Evolutionary conservation across 2,113 vertebrate genomes (phyloP).

Genomic region (Uropsilus gracilis): DNA sequence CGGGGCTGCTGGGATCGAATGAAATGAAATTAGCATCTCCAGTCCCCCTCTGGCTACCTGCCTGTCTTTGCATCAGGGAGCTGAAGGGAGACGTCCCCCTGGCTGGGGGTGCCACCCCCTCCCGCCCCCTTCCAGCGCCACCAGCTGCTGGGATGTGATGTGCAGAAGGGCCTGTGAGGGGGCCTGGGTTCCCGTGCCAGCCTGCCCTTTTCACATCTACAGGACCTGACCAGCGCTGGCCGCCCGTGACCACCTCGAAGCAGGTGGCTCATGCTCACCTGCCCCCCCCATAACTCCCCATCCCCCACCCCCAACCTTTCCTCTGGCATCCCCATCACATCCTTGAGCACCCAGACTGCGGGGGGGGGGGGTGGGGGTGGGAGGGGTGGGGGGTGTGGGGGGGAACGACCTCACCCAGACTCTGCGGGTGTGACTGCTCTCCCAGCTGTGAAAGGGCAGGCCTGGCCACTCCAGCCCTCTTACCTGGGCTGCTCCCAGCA

Average conservation of each 20-base stretch:
- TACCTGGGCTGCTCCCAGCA: background rate
- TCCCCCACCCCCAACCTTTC: rapidly evolving
- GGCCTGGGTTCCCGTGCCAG: rapidly evolving
- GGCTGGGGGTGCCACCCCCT: background rate
- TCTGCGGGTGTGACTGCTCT: rapidly evolving
- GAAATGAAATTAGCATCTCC: constrained; percentile 85
- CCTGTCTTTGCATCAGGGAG: background rate
- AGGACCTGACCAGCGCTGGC: rapidly evolving
- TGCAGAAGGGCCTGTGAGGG: background rate
- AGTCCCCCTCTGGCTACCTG: constrained; percentile 72
- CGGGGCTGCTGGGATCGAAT: constrained; percentile 75
- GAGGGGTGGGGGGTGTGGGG: too few species aligned
- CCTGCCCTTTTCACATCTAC: background rate
- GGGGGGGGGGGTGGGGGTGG: too few species aligned
- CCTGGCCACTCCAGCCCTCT: rapidly evolving
- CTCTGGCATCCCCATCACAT: background rate
- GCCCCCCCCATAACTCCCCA: too few species aligned
- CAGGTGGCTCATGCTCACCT: too few species aligned
- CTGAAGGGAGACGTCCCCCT: background rate
- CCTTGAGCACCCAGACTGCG: background rate
- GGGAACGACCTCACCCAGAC: too few species aligned
- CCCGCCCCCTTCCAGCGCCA: background rate
- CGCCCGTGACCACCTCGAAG: background rate
- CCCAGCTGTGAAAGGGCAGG: background rate
- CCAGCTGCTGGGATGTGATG: rapidly evolving